These are phyloP conservation scores for Atrina japonica DNA, from an alignment of 2,888 invertebrate genomes.

Conservation along the genomic window DNA sequence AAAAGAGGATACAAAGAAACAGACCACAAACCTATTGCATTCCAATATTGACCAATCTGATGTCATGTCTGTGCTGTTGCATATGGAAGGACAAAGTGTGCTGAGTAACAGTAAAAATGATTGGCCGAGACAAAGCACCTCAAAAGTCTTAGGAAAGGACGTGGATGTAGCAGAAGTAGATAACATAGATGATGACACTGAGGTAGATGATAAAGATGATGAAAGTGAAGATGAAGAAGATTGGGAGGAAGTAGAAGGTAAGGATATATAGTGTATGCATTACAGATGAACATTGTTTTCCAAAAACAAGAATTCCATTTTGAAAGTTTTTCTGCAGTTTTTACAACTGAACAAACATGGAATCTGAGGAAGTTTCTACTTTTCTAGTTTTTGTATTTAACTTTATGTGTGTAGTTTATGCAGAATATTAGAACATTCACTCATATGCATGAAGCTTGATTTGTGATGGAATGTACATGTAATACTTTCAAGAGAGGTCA, in stretches of 20 bases:
- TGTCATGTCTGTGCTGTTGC: conserved; percentile 56
- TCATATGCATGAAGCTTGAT: too few relatives aligned
- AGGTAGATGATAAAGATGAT: conserved; percentile 32
- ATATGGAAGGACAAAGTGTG: conserved; percentile 56
- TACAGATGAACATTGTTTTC: background rate
- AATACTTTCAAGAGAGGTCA: too few relatives aligned
- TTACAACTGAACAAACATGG: background rate
- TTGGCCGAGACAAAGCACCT: too few relatives aligned
- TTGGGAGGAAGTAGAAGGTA: conserved; percentile 88
- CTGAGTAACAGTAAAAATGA: too few relatives aligned
- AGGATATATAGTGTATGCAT: conserved; percentile 3
- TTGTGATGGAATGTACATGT: too few relatives aligned
- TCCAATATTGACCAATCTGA: conserved; percentile 56
- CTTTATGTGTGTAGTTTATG: too few relatives aligned
- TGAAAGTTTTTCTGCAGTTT: conserved; percentile 1
- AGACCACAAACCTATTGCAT: too few relatives aligned
- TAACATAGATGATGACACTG: conserved; percentile 26
- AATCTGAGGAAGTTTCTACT: background rate
- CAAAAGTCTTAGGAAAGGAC: too few relatives aligned
- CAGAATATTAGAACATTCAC: too few relatives aligned
- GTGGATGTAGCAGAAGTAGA: conserved; percentile 13
- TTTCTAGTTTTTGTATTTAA: background rate
- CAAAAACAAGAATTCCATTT: background rate
- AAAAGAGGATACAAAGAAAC: background rate
- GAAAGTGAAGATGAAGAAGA: conserved; percentile 81